These are phyloP conservation scores for Trachelus troglodyta DNA, from an alignment of 2,888 invertebrate species.

Conservation along the genomic window DNA sequence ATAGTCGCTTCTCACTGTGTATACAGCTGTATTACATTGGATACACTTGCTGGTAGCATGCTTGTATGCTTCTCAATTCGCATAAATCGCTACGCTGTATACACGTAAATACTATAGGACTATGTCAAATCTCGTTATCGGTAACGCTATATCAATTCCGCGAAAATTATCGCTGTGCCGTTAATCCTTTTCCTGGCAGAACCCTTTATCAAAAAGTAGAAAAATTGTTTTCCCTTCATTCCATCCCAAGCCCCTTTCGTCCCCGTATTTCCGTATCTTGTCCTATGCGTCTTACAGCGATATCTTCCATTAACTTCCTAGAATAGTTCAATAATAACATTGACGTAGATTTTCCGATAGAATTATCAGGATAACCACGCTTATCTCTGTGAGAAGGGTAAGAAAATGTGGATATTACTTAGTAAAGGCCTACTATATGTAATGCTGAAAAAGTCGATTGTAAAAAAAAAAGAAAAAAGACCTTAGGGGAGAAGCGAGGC, in stretches of 20 bases:
- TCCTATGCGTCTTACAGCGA: not conserved
- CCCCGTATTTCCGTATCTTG: not conserved
- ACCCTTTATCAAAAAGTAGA: not conserved
- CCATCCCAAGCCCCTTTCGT: no score
- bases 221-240: not conserved
- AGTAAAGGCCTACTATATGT: not conserved
- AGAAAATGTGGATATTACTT: not conserved
- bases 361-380: not conserved
- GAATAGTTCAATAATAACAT: not conserved
- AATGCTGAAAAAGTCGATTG: not conserved
- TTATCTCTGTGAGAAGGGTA: not conserved
- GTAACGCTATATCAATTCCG: not conserved
- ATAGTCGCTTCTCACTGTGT: not conserved
- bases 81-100: not conserved
- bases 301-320: not conserved
- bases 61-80: not conserved
- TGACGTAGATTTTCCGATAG: not conserved
- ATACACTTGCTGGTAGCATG: not conserved
- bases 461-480: no score
- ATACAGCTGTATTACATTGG: not conserved
- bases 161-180: not conserved
- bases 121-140: not conserved
- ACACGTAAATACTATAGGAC: not conserved
- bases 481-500: not conserved
- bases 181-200: not conserved